A percentile compares a stretch with the other conserved stretches of the same genome.
phyloP scores from a whole-genome alignment of 2,797 vertebrate species.

The Mormyrops attenuatus region DNA sequence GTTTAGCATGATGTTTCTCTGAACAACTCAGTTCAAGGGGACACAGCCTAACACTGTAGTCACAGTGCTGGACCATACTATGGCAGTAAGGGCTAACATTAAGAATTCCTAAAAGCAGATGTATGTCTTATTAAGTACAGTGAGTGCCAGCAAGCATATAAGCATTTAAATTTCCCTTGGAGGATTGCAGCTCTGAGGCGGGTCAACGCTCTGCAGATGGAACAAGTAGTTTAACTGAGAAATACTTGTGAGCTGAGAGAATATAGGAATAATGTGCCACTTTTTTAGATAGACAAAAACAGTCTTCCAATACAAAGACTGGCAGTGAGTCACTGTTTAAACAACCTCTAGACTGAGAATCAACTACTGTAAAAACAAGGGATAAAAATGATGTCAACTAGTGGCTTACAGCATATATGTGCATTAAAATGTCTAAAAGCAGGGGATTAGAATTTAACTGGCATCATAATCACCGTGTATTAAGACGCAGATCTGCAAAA shows the following conservation, averaged over 20 bases:
- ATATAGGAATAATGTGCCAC: background rate
- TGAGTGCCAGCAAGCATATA: background rate
- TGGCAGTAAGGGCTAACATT: background rate
- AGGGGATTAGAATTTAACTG: background rate
- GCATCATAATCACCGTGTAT: background rate
- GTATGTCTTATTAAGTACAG: background rate
- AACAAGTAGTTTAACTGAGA: background rate
- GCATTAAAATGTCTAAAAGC: background rate
- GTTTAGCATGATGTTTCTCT: background rate
- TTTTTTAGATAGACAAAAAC: background rate
- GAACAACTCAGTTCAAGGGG: background rate
- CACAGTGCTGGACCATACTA: background rate
- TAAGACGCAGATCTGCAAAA: background rate
- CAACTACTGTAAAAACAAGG: background rate
- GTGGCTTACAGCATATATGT: background rate
- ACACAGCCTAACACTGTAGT: background rate
- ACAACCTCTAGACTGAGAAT: background rate
- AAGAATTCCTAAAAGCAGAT: background rate
- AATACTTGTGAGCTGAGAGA: background rate
- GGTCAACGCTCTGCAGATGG: background rate
- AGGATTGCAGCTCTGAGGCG: background rate
- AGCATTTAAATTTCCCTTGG: background rate
- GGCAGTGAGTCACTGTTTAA: background rate
- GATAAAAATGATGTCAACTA: background rate
- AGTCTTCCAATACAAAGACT: background rate